phyloP scores from a whole-genome alignment of 2,113 vertebrate genomes.

The pig (Sus scrofa) region DNA sequence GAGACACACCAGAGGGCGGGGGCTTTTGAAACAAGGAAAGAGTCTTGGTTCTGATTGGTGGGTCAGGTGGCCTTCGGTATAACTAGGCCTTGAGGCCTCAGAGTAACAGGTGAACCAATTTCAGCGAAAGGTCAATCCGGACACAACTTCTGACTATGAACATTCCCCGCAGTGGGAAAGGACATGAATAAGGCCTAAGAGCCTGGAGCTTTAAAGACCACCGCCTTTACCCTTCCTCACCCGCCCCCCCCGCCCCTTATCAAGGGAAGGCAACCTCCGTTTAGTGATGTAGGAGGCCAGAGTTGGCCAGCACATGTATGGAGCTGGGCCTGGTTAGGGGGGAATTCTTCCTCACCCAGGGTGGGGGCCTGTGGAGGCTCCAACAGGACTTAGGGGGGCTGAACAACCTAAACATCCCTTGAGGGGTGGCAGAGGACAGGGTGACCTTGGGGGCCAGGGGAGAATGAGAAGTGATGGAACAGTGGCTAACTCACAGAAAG shows the following conservation, averaged over 20 bases:
- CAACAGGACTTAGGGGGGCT: background rate
- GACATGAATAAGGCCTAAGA: background rate
- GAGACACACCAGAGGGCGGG: background rate
- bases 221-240: accelerated
- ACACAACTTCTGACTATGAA: background rate
- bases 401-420: background rate
- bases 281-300: background rate
- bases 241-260: accelerated
- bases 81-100: background rate
- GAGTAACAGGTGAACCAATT: background rate
- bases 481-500: background rate
- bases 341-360: background rate
- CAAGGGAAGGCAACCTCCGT: background rate
- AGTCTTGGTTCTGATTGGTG: background rate
- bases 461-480: no score
- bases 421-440: no score
- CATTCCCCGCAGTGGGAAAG: background rate
- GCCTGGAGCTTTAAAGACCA: background rate
- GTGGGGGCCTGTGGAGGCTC: background rate
- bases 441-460: background rate
- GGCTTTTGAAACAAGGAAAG: background rate
- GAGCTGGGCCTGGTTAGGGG: background rate
- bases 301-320: accelerated
- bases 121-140: background rate
- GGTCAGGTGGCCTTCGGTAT: background rate